Evolutionary conservation across 2,888 invertebrate species (phyloP), one percentile per base, ranked within the genome.

Genomic region (Notocelia uddmanniana): DNA sequence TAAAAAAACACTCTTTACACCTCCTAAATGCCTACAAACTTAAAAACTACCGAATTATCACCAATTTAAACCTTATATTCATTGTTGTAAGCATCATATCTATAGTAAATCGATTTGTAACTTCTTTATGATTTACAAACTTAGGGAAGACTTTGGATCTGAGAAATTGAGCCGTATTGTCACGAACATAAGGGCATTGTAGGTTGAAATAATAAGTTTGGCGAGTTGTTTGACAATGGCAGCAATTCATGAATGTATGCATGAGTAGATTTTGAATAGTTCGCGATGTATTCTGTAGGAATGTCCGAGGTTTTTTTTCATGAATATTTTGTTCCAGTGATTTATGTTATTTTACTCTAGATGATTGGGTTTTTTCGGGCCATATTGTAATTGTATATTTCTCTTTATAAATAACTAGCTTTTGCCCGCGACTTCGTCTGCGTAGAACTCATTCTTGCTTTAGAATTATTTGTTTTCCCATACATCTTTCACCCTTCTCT

Each of bases 161-260:
- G 11, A 23, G 6, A 26, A 62, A 18, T 37, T 59, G 18, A 41
- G 13, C 26, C 23, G 0, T 62, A 37, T 68, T 26, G 2, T 6
- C 3, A 23, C 15, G 19, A 0, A 0, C 0, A 0, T 48, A 50
- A 18, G 8, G 67, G 18, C 34, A 31, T 26, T 15, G 8, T 19
- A 3, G n/a, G 34, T 15, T 55, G 54, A 2, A 13, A 45, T 55
- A 5, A 31, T 62, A 54, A 59, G 0, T 50, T 69, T 55, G 73
- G 45, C n/a, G 10, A 18, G 57, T 72, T 67, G 74, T 77, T 76
- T 77, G 78, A 79, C 78, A 78, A 77, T 77, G 73, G 79, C 69
- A 74, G 71, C 76, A 74, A 76, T 78, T 77, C 78, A 79, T 79
- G 77, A 77, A 79, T 79, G 77, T 74, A 79, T 79, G 77, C 68